Evolutionary conservation across 2,888 invertebrate genomes (phyloP), one percentile per base, ranked within the genome.

Genomic region (Physocephala rufipes): DNA sequence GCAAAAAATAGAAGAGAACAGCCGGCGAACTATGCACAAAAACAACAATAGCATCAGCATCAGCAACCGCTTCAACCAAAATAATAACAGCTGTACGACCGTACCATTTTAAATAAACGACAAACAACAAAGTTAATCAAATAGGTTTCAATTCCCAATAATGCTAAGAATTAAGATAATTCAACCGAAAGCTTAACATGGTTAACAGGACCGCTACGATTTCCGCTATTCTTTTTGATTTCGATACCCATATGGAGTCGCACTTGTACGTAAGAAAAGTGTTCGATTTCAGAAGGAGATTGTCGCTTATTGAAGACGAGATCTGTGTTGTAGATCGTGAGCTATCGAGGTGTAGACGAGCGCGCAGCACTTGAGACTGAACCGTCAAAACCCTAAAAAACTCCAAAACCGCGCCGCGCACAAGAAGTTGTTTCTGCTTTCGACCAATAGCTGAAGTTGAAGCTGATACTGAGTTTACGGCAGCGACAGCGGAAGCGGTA

Each of bases 351-450:
- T 82, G 83, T 84, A 36, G 36, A 83, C 82, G 84, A 81, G 83
- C 82, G 82, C 84, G 81, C 82, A 81, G 84, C 84, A 83, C 84
- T 84, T 81, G 82, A 84, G 82, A 83, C 82, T 81, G 82, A 83
- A 82, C 82, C 36, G 36, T 36, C 36, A 36, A 36, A 36, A 9
- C 36, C 36, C 5, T 36, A 4, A 36, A 36, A 36, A 36, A 4
- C 36, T 4, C 9, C 36, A 36, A 36, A 36, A 82, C 81, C 81
- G 80, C 78, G 76, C 76, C 81, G 78, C 82, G 83, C 84, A 82
- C 81, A 83, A 83, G 82, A 83, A 83, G 84, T 83, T 81, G 82
- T 80, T 36, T 36, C 36, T 15, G 58, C 28, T 84, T 83, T 78
- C 83, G 77, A 76, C n/a, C n/a, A n/a, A n/a, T n/a, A n/a, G n/a